phyloP scores from a whole-genome alignment of 2,113 vertebrate species.

The Dicrurus megarhynchus region DNA sequence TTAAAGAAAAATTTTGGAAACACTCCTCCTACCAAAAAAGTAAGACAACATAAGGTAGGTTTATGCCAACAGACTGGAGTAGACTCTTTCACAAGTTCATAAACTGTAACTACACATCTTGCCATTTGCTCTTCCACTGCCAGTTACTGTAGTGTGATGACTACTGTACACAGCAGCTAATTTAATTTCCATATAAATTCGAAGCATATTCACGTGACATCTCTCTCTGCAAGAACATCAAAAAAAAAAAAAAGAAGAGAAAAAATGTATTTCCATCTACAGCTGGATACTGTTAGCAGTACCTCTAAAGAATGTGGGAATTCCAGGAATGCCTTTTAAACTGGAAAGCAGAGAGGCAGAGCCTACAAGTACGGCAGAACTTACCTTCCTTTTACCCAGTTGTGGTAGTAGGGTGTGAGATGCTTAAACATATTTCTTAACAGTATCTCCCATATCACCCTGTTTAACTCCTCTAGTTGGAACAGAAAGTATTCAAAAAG shows the following conservation, averaged over 20 bases:
- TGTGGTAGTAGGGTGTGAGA: not conserved
- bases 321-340: not conserved
- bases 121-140: not conserved
- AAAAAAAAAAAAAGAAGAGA: not conserved
- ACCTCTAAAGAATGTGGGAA: not conserved
- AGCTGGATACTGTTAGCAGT: not conserved
- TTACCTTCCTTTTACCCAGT: not conserved
- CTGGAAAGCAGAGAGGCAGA: not conserved
- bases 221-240: not conserved
- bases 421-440: not conserved
- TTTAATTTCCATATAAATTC: not conserved
- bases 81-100: not conserved
- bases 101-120: not conserved
- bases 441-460: not conserved
- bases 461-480: not conserved
- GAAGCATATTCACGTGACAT: not conserved
- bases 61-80: not conserved
- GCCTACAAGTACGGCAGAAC: not conserved
- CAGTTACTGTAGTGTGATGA: not conserved
- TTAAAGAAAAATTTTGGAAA: not conserved
- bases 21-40: not conserved
- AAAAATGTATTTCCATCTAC: not conserved
- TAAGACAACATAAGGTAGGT: not conserved
- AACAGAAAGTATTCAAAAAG: not conserved
- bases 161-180: not conserved